Base-by-base conservation (phyloP, 2,113 vertebrate species). In the Rhinoderma darwinii region DNA sequence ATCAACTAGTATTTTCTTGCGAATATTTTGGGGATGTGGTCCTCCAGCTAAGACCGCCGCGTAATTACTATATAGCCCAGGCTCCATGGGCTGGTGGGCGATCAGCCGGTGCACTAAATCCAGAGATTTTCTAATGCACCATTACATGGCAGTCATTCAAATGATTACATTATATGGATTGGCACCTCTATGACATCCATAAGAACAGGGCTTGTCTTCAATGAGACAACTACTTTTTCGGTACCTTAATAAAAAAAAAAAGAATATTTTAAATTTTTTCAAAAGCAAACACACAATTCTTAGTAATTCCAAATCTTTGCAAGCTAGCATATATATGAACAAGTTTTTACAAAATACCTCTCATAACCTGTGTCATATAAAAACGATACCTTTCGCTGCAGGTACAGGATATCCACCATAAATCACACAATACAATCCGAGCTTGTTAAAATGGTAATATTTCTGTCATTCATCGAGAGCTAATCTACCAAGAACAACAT, bases 391-490 rank as follows among this genome's bases (percentile, higher is more conserved):
- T 76, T 61, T 20, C 25, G 37, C 75, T 77, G 61, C 47, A 61
- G 30, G 15, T 61, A 72, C 70, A 75, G 32, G n/a, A n/a, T n/a
- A n/a, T n/a, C 43, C 44, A 20, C 54, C 51, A 86, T 86, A 86
- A 86, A 86, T 86, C 84, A 80, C 25, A 32, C 54, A 43, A 11
- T 50, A 80, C 76, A 86, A 80, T 80, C 61, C 66, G 41, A 22
- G 27, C 84, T 70, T 78, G 74, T 80, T 80, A 86, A 72, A 86
- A 80, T 47, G 54, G 63, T 66, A 56, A 86, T 86, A 86, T 86
- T 80, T 80, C 84, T 86, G 84, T 86, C 84, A 80, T 86, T 86
- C 76, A 80, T 80, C 76, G 22, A 72, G 35, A 78, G 61, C 22
- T 86, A 80, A 86, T 86, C 43, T 80, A 72, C 59, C 32, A 80